Percentiles rank a stretch among this genome's conserved stretches.
Conservation (phyloP, 2,113 vertebrate species). For the Panurus biarmicus region DNA sequence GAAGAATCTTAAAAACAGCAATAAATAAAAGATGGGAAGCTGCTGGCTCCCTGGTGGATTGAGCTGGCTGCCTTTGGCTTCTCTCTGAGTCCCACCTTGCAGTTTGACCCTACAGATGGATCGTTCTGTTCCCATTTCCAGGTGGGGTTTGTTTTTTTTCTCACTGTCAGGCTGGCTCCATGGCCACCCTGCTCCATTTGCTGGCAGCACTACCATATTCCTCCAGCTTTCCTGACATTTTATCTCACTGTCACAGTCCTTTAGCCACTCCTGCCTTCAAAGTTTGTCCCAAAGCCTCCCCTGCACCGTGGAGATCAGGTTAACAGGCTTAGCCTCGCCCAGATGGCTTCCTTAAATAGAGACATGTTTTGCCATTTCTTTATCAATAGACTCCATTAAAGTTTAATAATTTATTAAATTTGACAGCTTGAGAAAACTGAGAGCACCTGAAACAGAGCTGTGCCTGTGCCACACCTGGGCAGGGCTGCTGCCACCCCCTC, state of each 20-base stretch:
- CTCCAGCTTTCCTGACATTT: background rate
- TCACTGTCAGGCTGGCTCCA: background rate
- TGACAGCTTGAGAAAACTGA: background rate
- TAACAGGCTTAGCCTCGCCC: background rate
- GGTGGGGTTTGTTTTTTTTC: background rate
- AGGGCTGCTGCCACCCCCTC: background rate
- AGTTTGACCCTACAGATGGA: constrained; percentile 6
- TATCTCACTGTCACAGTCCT: background rate
- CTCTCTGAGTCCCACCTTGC: background rate
- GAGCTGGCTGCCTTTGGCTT: background rate
- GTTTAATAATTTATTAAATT: background rate
- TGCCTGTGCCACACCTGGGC: background rate
- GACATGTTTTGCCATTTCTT: background rate
- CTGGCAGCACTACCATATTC: background rate
- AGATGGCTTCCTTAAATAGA: background rate
- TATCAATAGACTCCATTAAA: background rate
- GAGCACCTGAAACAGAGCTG: background rate
- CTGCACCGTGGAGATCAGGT: background rate
- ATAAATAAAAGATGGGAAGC: constrained; percentile 26
- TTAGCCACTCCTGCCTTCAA: background rate
- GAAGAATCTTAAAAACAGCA: constrained; percentile 25
- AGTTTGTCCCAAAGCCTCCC: background rate
- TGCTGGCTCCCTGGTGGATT: background rate
- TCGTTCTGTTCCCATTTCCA: background rate
- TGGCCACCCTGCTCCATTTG: background rate